Conservation (phyloP, 30 jellyfish, hydroid and myxozoan species). For the Morbakka virulenta region DNA sequence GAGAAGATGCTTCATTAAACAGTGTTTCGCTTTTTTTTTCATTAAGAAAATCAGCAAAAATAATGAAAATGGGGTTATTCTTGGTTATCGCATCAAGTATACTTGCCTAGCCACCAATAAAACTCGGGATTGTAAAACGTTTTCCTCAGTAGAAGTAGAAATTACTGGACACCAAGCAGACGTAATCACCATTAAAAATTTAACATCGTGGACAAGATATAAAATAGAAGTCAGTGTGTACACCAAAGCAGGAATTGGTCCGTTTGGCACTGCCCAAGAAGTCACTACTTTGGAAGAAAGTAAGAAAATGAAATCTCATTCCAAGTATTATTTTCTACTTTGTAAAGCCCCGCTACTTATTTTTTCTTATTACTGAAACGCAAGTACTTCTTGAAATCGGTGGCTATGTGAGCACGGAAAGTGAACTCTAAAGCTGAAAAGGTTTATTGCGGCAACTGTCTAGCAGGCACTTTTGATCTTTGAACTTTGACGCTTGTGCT, state of each 20-base stretch:
- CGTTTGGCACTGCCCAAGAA: background rate
- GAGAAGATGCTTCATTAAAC: no score
- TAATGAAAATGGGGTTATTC: slow-evolving; percentile 43
- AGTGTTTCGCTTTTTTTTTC: no score
- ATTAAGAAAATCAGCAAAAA: slow-evolving; percentile 30
- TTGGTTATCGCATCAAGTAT: slow-evolving; percentile 36
- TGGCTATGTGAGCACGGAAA: background rate
- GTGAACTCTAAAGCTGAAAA: background rate
- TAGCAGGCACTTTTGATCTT: background rate
- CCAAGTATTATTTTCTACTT: no score
- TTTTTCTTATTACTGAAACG: no score
- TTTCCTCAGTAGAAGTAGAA: background rate
- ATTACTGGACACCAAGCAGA: background rate
- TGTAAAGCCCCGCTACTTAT: no score
- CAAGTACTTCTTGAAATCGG: no score
- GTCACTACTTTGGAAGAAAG: slow-evolving; percentile 39
- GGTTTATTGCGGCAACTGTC: no score
- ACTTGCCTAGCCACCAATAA: background rate
- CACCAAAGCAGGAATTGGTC: slow-evolving; percentile 53
- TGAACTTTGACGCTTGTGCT: no score
- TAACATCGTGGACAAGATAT: slow-evolving; percentile 53
- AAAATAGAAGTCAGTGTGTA: slow-evolving; percentile 6
- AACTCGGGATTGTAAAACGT: slow-evolving; percentile 24
- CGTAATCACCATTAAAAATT: background rate
- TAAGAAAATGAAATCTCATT: no score